Evolutionary conservation across 1,140 invertebrate species (phyloP).

Genomic region (Acyrthosiphon pisum): DNA sequence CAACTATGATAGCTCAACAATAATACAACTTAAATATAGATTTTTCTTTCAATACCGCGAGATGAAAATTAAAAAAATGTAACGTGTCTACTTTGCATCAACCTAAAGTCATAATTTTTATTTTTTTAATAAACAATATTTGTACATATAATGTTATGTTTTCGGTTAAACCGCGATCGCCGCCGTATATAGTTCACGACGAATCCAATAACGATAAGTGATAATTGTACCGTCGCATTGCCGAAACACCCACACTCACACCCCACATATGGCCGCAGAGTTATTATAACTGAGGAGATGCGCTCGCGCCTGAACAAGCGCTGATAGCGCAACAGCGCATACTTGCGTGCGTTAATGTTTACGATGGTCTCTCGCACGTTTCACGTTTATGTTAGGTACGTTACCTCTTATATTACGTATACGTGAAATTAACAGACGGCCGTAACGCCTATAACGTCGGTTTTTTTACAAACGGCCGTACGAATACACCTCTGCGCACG

Average conservation of each 20-base stretch:
- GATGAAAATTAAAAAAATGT: no score
- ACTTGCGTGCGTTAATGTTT: background rate
- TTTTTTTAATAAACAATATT: no score
- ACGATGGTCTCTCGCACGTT: background rate
- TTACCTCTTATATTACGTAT: background rate
- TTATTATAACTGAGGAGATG: background rate
- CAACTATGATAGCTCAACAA: no score
- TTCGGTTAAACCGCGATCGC: background rate
- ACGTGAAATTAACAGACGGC: background rate
- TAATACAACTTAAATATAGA: no score
- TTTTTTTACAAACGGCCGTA: background rate
- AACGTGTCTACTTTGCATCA: no score
- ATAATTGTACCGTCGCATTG: no score
- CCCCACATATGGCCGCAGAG: background rate
- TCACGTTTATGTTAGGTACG: background rate
- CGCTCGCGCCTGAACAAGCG: constrained; percentile 19
- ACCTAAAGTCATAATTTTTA: no score
- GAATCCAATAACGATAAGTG: no score
- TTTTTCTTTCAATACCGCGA: no score
- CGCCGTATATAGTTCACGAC: no score
- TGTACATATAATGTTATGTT: background rate
- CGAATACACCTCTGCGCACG: no score
- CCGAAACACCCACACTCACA: background rate
- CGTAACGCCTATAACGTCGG: background rate
- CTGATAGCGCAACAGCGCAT: constrained; percentile 17